Evolutionary conservation across 2,797 vertebrate species (phyloP).

Genomic region (Gorsachius magnificus): DNA sequence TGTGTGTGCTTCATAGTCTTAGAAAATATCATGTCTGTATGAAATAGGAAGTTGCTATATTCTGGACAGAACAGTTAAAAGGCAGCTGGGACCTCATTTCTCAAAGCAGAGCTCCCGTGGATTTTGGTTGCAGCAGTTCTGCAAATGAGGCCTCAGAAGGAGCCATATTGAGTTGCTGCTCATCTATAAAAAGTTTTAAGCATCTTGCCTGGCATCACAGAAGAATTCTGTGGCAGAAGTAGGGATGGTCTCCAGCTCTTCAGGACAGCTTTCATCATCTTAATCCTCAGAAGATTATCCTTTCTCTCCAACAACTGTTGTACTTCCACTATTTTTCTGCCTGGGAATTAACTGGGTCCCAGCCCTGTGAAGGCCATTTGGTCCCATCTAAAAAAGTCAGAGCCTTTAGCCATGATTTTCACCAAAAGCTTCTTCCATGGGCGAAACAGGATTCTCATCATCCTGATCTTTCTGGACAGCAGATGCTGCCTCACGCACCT

Average conservation of each 20-base stretch:
- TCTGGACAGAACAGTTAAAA: background rate
- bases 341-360: background rate
- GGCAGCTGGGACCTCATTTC: background rate
- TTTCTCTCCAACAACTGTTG: background rate
- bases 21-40: background rate
- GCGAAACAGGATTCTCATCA: slow-evolving; percentile 8
- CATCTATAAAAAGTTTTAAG: background rate
- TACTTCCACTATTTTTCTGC: background rate
- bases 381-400: background rate
- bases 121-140: background rate
- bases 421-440: background rate
- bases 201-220: background rate
- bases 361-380: background rate
- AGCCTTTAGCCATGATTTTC: background rate
- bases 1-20: background rate
- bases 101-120: background rate
- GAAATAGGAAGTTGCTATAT: background rate
- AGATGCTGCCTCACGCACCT: background rate
- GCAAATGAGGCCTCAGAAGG: background rate
- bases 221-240: background rate
- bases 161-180: background rate
- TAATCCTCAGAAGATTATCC: slow-evolving; percentile 6
- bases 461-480: slow-evolving; percentile 25
- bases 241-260: background rate
- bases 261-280: background rate